Base-by-base conservation (phyloP, 2,888 invertebrate genomes). In the Quadroppia sp. region DNA sequence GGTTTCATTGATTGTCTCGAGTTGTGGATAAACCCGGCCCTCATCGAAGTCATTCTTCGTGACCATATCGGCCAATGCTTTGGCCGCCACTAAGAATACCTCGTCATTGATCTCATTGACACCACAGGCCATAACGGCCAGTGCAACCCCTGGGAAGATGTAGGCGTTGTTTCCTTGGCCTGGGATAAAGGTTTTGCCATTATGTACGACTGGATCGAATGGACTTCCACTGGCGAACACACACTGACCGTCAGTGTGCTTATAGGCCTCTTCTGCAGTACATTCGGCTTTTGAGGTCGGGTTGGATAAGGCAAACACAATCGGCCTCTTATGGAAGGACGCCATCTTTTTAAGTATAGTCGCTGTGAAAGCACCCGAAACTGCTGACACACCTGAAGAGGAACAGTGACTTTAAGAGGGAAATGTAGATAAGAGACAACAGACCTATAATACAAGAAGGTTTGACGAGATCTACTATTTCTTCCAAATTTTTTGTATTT, bases 111-210 rank as follows among this genome's bases (percentile, higher is more conserved):
- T 94, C 81, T 95, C 94, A 81, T 94, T 91, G 36, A 77, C 79
- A 23, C 93, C 91, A 40, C 94, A 92, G 20, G 90, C 88, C 78
- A 97, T 92, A 11, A 94, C 91, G 11, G 96, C 99, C 25, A 99
- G 87, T 13, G 95, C 96, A 11, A 87, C 85, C 6, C 98, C 99
- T 0, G 98, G 98, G 86, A 94, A 96, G 86, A 97, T 95, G 83
- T 97, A 97, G 0, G 96, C 92, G 83, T 97, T 97, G 84, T 96
- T 97, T 75, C 98, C 98, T 82, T 99, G 99, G 0, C 99, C 98
- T 0, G 98, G 92, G 78, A 88, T 86, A 83, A 86, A 94, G 4
- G 88, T 89, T 82, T 90, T 89, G 25, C 91, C 94, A 73, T 89
- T 87, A 79, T 88, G 86, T 17, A 87, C 85, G 2, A 94, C 93